These are phyloP conservation scores for Julus scanicus DNA, from an alignment of 2,888 invertebrate genomes.

Conservation along the genomic window DNA sequence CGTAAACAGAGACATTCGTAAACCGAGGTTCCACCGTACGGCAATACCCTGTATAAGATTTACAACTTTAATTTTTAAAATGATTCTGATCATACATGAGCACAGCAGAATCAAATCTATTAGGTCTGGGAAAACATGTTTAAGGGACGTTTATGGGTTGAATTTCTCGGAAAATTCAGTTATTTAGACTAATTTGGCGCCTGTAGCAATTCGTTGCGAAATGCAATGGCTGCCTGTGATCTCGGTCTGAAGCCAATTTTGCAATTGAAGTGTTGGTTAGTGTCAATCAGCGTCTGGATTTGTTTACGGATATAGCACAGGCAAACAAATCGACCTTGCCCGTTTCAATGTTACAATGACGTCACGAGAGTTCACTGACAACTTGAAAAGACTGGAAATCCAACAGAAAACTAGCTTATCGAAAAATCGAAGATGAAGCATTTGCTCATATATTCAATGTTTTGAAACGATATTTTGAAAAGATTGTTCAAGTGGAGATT, in stretches of 20 bases:
- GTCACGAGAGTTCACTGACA: neutral
- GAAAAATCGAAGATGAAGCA: neutral
- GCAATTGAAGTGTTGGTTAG: neutral
- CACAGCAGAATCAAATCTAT: neutral
- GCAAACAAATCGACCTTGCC: slow-evolving; percentile 28
- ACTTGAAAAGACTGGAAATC: neutral
- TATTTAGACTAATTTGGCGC: neutral
- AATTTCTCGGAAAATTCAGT: neutral
- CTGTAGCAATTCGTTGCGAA: neutral
- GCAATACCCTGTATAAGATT: no score
- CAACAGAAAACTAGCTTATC: neutral
- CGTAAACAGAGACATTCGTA: no score
- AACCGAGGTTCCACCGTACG: no score
- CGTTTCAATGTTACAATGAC: slow-evolving; percentile 18
- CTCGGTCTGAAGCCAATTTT: neutral
- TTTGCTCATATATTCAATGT: neutral
- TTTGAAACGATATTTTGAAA: neutral
- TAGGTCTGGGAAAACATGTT: neutral
- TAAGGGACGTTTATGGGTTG: neutral
- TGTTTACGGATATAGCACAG: neutral
- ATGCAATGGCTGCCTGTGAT: neutral
- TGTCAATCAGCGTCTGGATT: neutral
- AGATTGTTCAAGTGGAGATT: no score
- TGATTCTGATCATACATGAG: no score
- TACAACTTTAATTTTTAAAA: no score